Conservation (phyloP, 92 coral and sea anemone species). For the Paramuricea clavata region DNA sequence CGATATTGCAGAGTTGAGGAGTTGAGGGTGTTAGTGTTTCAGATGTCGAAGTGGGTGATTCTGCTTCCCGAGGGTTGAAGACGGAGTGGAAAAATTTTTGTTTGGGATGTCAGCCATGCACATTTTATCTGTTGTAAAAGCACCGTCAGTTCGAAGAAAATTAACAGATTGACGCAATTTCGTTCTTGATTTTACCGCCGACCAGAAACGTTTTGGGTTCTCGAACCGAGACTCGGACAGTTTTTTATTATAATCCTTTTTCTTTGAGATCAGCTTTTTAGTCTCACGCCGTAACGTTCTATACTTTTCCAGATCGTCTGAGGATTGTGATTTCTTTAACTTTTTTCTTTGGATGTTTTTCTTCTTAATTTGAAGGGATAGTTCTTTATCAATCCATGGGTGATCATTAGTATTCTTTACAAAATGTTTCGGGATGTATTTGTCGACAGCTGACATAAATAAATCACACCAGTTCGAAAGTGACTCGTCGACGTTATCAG, state of each 20-base stretch:
- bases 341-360: neutral
- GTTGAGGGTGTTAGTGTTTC: neutral
- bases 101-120: slow-evolving; percentile 11
- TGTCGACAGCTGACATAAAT: slow-evolving; percentile 70
- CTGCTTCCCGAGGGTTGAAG: neutral
- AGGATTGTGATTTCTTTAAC: neutral
- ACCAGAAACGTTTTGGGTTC: slow-evolving; percentile 65
- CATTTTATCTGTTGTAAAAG: slow-evolving; percentile 24
- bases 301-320: slow-evolving; percentile 27
- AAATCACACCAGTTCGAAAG: slow-evolving; percentile 70
- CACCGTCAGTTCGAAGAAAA: slow-evolving; percentile 51
- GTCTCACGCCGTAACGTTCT: slow-evolving; percentile 49
- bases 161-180: slow-evolving; percentile 27
- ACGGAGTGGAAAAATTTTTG: slow-evolving; percentile 4
- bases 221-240: slow-evolving; percentile 55
- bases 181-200: slow-evolving; percentile 44
- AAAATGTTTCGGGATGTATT: slow-evolving; percentile 57
- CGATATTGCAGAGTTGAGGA: neutral
- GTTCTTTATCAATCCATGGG: slow-evolving; percentile 72
- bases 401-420: slow-evolving; percentile 52
- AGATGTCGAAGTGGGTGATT: neutral
- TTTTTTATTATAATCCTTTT: slow-evolving; percentile 55
- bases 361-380: neutral
- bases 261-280: slow-evolving; percentile 57
- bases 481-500: slow-evolving; percentile 65